Conservation (phyloP, 2,797 vertebrate genomes). For the Melanotaenia pygmaea region DNA sequence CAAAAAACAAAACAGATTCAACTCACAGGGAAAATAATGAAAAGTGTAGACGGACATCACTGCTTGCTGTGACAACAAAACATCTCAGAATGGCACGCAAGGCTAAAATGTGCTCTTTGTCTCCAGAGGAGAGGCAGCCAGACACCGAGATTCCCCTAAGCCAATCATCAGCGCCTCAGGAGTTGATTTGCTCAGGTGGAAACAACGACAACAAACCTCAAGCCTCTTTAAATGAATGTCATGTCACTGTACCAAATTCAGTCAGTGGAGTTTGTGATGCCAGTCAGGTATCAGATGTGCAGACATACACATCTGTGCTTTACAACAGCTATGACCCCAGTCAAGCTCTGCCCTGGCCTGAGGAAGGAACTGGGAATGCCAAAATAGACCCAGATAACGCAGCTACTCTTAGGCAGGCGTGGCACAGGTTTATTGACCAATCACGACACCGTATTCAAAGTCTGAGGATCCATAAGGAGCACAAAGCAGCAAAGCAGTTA, state of each 20-base stretch:
- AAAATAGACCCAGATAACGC: slow-evolving; percentile 69
- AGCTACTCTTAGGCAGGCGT: slow-evolving; percentile 84
- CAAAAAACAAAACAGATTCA: slow-evolving; percentile 52
- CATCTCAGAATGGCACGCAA: slow-evolving; percentile 51
- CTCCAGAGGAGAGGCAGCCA: slow-evolving; percentile 58
- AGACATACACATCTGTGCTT: slow-evolving; percentile 76
- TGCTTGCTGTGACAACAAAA: slow-evolving; percentile 75
- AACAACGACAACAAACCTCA: slow-evolving; percentile 68
- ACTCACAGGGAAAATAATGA: slow-evolving; percentile 65
- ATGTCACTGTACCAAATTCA: slow-evolving; percentile 73
- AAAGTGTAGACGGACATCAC: slow-evolving; percentile 59
- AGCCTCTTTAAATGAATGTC: slow-evolving; percentile 76
- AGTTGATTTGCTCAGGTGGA: slow-evolving; percentile 53
- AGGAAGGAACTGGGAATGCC: slow-evolving; percentile 47
- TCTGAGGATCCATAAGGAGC: slow-evolving; percentile 87
- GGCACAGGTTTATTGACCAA: slow-evolving; percentile 86
- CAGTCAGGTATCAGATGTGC: slow-evolving; percentile 74
- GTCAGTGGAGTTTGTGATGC: slow-evolving; percentile 71
- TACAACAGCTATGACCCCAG: slow-evolving; percentile 60
- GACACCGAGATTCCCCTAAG: slow-evolving; percentile 45
- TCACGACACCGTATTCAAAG: slow-evolving; percentile 82
- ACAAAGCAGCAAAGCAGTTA: slow-evolving; percentile 93
- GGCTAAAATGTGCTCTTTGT: slow-evolving; percentile 55
- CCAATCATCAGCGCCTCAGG: slow-evolving; percentile 42
- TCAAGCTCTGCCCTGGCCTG: slow-evolving; percentile 57